A percentile compares a stretch with the other conserved stretches of the same genome.
Evolutionary conservation across 1,140 invertebrate genomes (phyloP).

Genomic region (Zaprionus ornatus): DNA sequence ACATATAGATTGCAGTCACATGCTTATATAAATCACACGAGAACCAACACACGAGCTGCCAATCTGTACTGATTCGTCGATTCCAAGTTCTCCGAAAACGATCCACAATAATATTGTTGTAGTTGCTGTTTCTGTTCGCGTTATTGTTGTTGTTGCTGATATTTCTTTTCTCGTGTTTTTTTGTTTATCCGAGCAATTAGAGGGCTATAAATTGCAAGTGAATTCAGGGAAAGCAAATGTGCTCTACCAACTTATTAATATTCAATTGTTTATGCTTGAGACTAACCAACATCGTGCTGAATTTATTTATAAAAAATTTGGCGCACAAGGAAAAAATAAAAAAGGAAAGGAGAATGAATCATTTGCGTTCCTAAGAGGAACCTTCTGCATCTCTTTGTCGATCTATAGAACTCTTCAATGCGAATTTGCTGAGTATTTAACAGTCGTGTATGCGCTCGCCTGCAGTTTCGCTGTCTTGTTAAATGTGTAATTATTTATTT

Average conservation of each 20-base stretch:
- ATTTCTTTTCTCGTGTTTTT: not conserved
- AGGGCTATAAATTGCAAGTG: constrained; percentile 41
- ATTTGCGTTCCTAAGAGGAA: not conserved
- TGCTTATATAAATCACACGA: constrained; percentile 40
- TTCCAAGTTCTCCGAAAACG: constrained; percentile 8
- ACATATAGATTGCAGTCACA: constrained; percentile 49
- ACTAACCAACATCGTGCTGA: not conserved
- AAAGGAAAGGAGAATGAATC: not conserved
- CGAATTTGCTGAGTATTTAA: not conserved
- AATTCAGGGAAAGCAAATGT: constrained; percentile 33
- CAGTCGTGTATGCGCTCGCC: not conserved
- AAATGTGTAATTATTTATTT: constrained; percentile 3
- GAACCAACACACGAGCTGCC: constrained; percentile 8
- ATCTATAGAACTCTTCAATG: too few species aligned
- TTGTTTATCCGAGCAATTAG: constrained; percentile 64
- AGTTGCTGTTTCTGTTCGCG: not conserved
- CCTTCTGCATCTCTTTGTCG: too few species aligned
- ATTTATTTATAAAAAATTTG: not conserved
- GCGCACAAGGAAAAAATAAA: not conserved
- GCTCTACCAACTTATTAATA: constrained; percentile 8
- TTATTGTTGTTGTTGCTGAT: constrained; percentile 10
- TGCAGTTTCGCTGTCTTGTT: not conserved
- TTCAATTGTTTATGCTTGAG: constrained; percentile 26
- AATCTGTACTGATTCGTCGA: constrained; percentile 24
- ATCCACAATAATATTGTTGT: constrained; percentile 27